Base-by-base conservation (phyloP, 2,888 invertebrate genomes). In the Parapristionchus giblindavisi region DNA sequence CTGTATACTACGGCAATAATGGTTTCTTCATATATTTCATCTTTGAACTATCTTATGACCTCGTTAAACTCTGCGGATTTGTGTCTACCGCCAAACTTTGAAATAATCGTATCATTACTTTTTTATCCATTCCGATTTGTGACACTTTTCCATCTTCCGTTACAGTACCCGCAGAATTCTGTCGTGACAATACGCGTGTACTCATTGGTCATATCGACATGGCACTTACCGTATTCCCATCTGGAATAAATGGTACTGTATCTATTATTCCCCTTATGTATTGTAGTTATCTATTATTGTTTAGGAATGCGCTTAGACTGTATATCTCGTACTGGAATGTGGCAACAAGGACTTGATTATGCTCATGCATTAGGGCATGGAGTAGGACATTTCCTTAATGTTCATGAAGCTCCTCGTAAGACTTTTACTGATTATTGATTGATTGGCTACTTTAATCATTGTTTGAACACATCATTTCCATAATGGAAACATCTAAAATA, bases 281-380 rank as follows among this genome's bases (percentile, higher is more conserved):
- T 24, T 54, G 54, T 24, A 17, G 5, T 54, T 24, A 54, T 54
- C 54, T 6, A n/a, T 6, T n/a, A 8, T 52, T 52, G 6, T 75
- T 89, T 63, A 83, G 84, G 80, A 3, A 75, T 81, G 48, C 85
- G 87, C 60, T 89, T 95, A 52, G 96, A 96, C 89, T 92, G 93
- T 0, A 91, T 94, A 77, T 94, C 95, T 0, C 91, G 96, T 60
- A 92, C 92, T 80, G 90, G 91, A 29, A 90, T 96, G 3, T 96
- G 96, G 96, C 92, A 93, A 83, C 92, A 92, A 4, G 96, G 96
- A 27, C 91, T 95, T 80, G 94, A 96, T 90, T 97, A 96, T 89
- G 92, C 92, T 17, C 96, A 97, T 89, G 96, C 96, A 27, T 96
- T 96, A 8, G 95, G 96, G 0, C 96, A 97, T 89, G 96, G 96